Evolutionary conservation across 1,140 invertebrate genomes (phyloP), one percentile per base, ranked within the genome.

Genomic region (Tenebrio molitor): DNA sequence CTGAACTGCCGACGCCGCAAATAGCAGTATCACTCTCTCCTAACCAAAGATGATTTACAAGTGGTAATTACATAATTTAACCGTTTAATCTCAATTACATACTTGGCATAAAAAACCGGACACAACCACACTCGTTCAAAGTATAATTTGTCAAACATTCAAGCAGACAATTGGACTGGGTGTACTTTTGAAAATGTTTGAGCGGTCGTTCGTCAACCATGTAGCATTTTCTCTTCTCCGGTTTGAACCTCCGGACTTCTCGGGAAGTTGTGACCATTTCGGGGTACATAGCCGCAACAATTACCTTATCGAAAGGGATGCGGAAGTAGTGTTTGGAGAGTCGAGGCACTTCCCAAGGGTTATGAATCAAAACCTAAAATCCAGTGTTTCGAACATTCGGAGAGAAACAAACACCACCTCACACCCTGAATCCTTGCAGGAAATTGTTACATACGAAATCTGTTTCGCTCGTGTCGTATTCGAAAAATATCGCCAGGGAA

Each of bases 121-220:
- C 88, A 69, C 85, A 86, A 1, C 88, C 83, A 76, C 91, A 93
- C 50, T 86, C 84, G 7, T 84, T 73, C 2, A 89, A 81, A 0
- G 91, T 93, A 72, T 89, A 92, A 79, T 93, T 92, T 1, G 90
- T 87, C 72, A 92, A 84, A 74, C 92, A 93, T 82, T 93, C 92
- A 53, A 91, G 83, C 70, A 90, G 85, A 77, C 92, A 93, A 77
- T 92, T 93, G 8, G 86, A 84, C 78, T 92, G 91, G 0, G 91
- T 92, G 78, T 93, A 93, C 1, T 91, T 87, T 77, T 87, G 87
- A 76, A 89, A 92, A 80, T 87, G 91, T 44, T 83, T 84, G 14
- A 92, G 82, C 25, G 85, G 83, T 12, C 88, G 85, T 75, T 91
- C 90, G 10, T 81, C 80, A 41, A 85, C 85, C 34, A 91, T 89